Base-by-base conservation (phyloP, 1,140 invertebrate species). In the Plodia interpunctella region DNA sequence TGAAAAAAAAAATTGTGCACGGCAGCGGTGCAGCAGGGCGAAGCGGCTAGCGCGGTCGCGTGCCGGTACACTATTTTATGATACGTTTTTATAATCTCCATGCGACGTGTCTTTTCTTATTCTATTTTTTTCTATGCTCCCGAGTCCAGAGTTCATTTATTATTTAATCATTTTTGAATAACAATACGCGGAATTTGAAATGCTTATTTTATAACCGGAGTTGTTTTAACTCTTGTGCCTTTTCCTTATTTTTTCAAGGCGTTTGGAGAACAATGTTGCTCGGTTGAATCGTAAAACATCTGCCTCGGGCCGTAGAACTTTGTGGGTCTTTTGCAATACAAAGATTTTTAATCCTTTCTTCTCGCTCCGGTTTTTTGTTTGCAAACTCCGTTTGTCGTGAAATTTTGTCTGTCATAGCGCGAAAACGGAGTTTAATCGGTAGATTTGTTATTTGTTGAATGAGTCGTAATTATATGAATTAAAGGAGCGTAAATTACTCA, bases 1-100 rank as follows among this genome's bases (percentile, higher is more conserved):
- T n/a, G 15, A 67, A 64, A 81, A 84, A 83, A 83, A 80, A 57
- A 73, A n/a, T n/a, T 68, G 69, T 73, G 78, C 78, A 74, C 44
- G 56, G 62, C 44, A 54, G 62, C 62, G 55, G 73, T 72, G 77
- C 69, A 70, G 64, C 70, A 49, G 60, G 59, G 60, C 19, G 49
- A 55, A 17, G 56, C 61, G 57, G 63, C 78, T 75, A 80, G 80
- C 80, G 80, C 60, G 60, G 79, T 77, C 83, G 80, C 80, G 80
- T 86, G 83, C 80, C 80, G 53, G 50, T 59, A n/a, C 61, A 62
- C 72, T 72, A 68, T 60, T 65, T 71, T 70, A 67, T 74, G 63
- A 75, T 72, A 68, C 60, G 64, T 73, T 69, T 75, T 69, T 69
- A 61, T 55, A 57, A 32, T 50, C 21, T 52, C 49, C 55, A 60